phyloP scores from a whole-genome alignment of 2,113 vertebrate genomes.

The Prunella himalayana region DNA sequence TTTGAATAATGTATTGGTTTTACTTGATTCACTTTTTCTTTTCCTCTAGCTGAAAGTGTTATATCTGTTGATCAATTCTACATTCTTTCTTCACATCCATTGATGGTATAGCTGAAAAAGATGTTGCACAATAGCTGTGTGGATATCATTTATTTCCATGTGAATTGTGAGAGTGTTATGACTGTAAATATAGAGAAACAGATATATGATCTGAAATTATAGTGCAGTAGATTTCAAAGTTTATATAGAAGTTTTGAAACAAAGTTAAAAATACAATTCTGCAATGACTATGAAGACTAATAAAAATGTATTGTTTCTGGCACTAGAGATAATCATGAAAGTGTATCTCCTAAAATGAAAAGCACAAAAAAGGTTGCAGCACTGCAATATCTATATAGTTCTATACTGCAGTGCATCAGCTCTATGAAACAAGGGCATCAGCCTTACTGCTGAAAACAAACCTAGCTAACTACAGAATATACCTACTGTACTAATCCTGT shows the following conservation, averaged over 20 bases:
- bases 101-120: not conserved
- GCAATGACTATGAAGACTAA: not conserved
- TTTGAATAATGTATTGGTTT: not conserved
- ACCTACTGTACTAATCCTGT: not conserved
- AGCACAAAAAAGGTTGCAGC: not conserved
- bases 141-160: not conserved
- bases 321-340: conserved; percentile 8
- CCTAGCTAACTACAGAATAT: not conserved
- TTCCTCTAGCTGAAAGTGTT: not conserved
- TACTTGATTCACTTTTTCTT: not conserved
- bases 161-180: not conserved
- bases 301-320: not conserved
- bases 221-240: not conserved
- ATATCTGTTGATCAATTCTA: not conserved
- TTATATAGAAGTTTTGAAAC: not conserved
- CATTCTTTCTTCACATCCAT: not conserved
- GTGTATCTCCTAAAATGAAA: not conserved
- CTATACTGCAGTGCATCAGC: not conserved
- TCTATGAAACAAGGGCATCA: not conserved
- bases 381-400: not conserved
- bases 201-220: not conserved
- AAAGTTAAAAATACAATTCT: not conserved
- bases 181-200: not conserved
- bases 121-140: not conserved
- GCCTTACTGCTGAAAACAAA: not conserved